Evolutionary conservation across 1,140 invertebrate genomes (phyloP), one percentile per base, ranked within the genome.

Genomic region (Calliphora vicina): DNA sequence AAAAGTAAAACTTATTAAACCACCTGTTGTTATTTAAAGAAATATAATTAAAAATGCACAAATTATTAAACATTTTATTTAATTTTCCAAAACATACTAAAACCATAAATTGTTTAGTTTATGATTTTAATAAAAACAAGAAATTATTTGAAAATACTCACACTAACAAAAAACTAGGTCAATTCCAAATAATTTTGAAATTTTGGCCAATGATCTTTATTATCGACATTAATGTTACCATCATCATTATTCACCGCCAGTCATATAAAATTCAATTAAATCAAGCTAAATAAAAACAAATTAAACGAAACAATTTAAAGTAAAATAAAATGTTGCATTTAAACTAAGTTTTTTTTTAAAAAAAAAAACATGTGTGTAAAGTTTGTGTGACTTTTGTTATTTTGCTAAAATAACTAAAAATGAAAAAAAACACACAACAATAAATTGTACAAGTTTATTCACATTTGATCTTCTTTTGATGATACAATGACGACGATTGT

Each of bases 391-490:
- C 8, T 67, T 67, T 67, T 67, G 61, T 67, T 67, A 67, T 67
- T 67, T 23, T 57, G 50, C 10, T 35, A 6, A 35, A 5, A 35
- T 10, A 35, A 35, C 45, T n/a, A n/a, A n/a, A n/a, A n/a, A n/a
- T n/a, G n/a, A n/a, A n/a, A n/a, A 50, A 35, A 5, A 35, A 6
- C 35, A 35, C n/a, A 35, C 35, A 29, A 29, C 29, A 2, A 35
- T 35, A 35, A 35, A 35, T 10, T 35, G 6, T 8, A 10, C 10
- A 35, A 12, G n/a, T 67, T 67, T 67, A 67, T 67, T 67, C 61
- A 67, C 61, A 3, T 67, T 67, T 67, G 61, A 67, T 67, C 61
- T 67, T 67, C 61, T 67, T 67, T 20, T 67, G 50, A n/a, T 57
- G 5, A n/a, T 57, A 57, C 12, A 57, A n/a, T 57, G 17, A 15